These are phyloP conservation scores for Galago senegalensis DNA, from an alignment of 2,797 vertebrate species.

Conservation along the genomic window DNA sequence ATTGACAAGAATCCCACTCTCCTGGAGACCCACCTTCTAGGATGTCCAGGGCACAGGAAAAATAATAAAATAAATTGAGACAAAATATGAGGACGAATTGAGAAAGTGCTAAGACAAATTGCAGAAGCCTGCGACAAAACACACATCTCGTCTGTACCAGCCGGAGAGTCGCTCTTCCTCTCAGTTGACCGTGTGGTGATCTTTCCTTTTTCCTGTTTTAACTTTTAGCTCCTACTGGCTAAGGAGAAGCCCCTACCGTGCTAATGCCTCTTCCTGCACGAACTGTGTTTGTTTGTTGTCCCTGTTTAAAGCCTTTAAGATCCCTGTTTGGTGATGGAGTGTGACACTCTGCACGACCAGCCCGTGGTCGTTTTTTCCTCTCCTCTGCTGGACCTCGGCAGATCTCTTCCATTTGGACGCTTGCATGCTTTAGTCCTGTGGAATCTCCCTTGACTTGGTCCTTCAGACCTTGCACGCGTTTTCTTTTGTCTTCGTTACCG, in stretches of 20 bases:
- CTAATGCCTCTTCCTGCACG: fast-evolving
- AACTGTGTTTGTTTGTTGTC: neutral
- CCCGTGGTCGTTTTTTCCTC: too few species aligned
- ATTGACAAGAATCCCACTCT: too few species aligned
- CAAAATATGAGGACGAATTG: neutral
- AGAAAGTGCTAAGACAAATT: neutral
- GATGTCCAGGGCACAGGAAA: neutral
- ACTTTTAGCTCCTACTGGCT: neutral
- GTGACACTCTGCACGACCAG: fast-evolving
- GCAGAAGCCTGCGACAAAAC: neutral
- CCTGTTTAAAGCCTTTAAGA: neutral
- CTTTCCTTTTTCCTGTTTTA: neutral
- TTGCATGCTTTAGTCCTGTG: neutral
- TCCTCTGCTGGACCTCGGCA: too few species aligned
- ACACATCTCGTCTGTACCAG: neutral
- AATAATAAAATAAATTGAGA: neutral
- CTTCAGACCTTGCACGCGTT: neutral
- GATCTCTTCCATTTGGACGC: too few species aligned
- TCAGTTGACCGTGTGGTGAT: neutral
- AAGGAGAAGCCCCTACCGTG: fast-evolving
- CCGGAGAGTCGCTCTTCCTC: neutral
- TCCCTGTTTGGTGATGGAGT: neutral
- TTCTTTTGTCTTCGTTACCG: neutral
- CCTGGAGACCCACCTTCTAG: neutral
- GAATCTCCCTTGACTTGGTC: neutral